Conservation (phyloP, 1,140 invertebrate genomes). For the Olivierus martensii region DNA sequence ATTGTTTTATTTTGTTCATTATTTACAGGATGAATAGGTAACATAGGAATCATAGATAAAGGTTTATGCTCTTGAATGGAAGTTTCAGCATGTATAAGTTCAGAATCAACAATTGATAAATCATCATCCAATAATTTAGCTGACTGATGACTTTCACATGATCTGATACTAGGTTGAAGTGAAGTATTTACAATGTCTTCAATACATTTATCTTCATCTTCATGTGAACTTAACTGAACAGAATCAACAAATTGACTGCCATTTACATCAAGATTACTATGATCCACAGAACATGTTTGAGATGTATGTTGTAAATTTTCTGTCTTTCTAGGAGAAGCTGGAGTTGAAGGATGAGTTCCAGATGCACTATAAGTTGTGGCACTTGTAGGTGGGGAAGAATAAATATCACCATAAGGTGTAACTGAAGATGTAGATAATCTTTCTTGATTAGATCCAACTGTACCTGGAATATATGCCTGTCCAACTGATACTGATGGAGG, state of each 20-base stretch:
- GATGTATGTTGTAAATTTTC: constrained; percentile 13
- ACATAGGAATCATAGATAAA: constrained; percentile 2
- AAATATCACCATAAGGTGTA: constrained; percentile 12
- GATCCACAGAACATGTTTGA: constrained; percentile 2
- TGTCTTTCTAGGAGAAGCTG: constrained; percentile 14
- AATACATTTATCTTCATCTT: not conserved
- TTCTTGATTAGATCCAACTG: constrained; percentile 12
- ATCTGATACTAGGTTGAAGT: not conserved
- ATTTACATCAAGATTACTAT: constrained; percentile 11
- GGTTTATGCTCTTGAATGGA: not conserved
- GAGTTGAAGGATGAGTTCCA: constrained; percentile 10
- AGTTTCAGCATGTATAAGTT: not conserved
- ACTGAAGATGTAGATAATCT: constrained; percentile 10
- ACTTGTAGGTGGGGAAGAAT: constrained; percentile 12
- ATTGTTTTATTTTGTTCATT: constrained; percentile 1
- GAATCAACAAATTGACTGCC: constrained; percentile 1
- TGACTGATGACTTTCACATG: constrained; percentile 2
- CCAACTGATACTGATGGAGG: constrained; percentile 14
- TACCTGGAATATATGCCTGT: constrained; percentile 15
- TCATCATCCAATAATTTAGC: constrained; percentile 4
- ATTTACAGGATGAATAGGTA: constrained; percentile 13
- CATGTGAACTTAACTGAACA: constrained; percentile 1
- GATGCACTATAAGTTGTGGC: constrained; percentile 13
- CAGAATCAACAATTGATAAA: not conserved
- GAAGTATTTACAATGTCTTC: not conserved